Evolutionary conservation across 2,888 invertebrate species (phyloP).

Genomic region (Phalangium opilio): DNA sequence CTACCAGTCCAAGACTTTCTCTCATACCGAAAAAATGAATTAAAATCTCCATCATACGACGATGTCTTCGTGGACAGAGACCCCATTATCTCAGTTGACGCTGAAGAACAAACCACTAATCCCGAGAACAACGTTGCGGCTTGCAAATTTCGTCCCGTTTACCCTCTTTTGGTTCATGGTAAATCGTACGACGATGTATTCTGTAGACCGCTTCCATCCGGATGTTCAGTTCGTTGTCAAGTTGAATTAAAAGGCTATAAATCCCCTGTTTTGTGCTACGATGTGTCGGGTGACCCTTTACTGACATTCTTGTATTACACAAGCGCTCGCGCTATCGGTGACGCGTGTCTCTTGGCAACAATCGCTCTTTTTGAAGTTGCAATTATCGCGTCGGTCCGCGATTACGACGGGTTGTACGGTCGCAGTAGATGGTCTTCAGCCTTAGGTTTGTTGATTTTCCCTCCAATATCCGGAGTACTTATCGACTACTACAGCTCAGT

Average conservation of each 20-base stretch:
- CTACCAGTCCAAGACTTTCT: too few relatives aligned
- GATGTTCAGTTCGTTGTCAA: constrained; percentile 12
- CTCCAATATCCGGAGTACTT: constrained; percentile 17
- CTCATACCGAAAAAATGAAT: too few relatives aligned
- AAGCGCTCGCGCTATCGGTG: constrained; percentile 45
- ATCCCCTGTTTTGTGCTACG: constrained; percentile 16
- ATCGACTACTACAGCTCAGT: constrained; percentile 17
- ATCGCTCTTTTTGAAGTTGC: constrained; percentile 23
- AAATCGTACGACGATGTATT: constrained; percentile 12
- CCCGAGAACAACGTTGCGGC: too few relatives aligned
- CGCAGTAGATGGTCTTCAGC: constrained; percentile 13
- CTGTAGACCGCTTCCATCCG: constrained; percentile 11
- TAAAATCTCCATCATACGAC: too few relatives aligned
- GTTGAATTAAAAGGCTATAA: constrained; percentile 7
- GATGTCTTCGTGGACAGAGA: too few relatives aligned
- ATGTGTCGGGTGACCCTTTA: constrained; percentile 42
- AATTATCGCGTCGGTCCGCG: constrained; percentile 15
- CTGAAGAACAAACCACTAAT: too few relatives aligned
- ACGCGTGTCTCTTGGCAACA: constrained; percentile 57
- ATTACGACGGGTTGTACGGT: constrained; percentile 16
- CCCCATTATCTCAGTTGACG: too few relatives aligned
- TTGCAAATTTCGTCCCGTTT: constrained; percentile 16
- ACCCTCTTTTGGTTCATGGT: constrained; percentile 15
- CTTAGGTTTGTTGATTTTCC: constrained; percentile 11
- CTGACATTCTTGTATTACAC: constrained; percentile 55